Conservation (phyloP, 2,797 vertebrate species). For the Salmo trutta region DNA sequence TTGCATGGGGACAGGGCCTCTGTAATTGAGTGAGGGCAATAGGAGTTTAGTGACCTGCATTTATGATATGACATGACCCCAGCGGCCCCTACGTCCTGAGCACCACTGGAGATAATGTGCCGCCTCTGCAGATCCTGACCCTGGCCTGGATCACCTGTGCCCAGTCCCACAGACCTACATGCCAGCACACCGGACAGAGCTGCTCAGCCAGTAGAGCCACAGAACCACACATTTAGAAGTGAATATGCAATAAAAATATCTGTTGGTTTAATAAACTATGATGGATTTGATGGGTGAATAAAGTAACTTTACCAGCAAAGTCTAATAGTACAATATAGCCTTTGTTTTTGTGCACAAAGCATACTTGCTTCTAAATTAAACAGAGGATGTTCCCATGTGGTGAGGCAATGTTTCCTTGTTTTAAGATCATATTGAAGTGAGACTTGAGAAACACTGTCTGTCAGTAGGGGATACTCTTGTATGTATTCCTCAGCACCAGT, state of each 20-base stretch:
- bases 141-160: slow-evolving; percentile 45
- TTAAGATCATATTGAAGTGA: slow-evolving; percentile 34
- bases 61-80: slow-evolving; percentile 67
- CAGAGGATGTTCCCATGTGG: slow-evolving; percentile 8
- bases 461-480: slow-evolving; percentile 23
- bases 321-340: neutral
- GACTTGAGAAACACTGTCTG: slow-evolving; percentile 23
- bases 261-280: slow-evolving; percentile 33
- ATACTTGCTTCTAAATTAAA: neutral
- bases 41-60: slow-evolving; percentile 74
- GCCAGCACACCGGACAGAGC: slow-evolving; percentile 24
- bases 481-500: too few species aligned
- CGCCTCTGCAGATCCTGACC: slow-evolving; percentile 75
- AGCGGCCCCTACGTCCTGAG: slow-evolving; percentile 53
- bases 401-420: slow-evolving; percentile 32
- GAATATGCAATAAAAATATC: slow-evolving; percentile 8
- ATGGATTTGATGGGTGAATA: slow-evolving; percentile 25
- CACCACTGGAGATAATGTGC: slow-evolving; percentile 71
- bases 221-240: neutral
- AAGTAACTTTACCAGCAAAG: neutral
- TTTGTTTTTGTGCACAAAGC: neutral
- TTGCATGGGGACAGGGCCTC: slow-evolving; percentile 55
- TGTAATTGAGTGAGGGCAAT: slow-evolving; percentile 74
- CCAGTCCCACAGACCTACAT: slow-evolving; percentile 34
- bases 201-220: neutral